Evolutionary conservation across 2,797 vertebrate genomes (phyloP).

Genomic region (Danio kyathit): DNA sequence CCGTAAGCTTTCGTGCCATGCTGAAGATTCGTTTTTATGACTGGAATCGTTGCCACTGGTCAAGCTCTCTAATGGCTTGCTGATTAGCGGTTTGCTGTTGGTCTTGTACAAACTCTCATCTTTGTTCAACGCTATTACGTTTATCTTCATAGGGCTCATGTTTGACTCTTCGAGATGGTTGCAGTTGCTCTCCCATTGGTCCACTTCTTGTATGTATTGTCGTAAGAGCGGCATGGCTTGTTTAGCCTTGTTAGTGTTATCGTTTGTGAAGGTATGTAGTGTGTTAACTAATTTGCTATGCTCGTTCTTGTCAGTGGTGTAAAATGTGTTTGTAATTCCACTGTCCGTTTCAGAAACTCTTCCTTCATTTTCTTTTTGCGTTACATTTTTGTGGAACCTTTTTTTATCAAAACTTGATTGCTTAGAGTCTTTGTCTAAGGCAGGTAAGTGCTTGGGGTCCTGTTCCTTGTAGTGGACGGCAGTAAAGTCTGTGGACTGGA

Average conservation of each 20-base stretch:
- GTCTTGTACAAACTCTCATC: slow-evolving; percentile 72
- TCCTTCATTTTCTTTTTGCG: slow-evolving; percentile 82
- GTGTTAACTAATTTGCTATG: slow-evolving; percentile 30
- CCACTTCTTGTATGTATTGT: slow-evolving; percentile 76
- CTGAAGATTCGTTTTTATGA: slow-evolving; percentile 91
- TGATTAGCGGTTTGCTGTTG: slow-evolving; percentile 90
- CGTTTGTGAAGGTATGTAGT: slow-evolving; percentile 64
- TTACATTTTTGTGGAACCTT: slow-evolving; percentile 83
- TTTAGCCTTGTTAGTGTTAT: slow-evolving; percentile 70
- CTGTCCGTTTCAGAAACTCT: slow-evolving; percentile 83
- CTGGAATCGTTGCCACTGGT: slow-evolving; percentile 93
- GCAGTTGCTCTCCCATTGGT: slow-evolving; percentile 64
- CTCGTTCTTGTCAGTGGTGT: slow-evolving; percentile 34
- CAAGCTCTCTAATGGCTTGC: slow-evolving; percentile 94
- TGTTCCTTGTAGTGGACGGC: slow-evolving; percentile 82
- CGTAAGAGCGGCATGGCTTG: slow-evolving; percentile 79
- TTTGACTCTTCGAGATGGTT: slow-evolving; percentile 77
- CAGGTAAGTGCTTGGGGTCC: slow-evolving; percentile 81
- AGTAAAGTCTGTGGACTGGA: slow-evolving; percentile 80
- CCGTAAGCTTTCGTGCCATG: slow-evolving; percentile 91
- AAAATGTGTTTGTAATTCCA: slow-evolving; percentile 58
- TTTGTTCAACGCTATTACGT: slow-evolving; percentile 78
- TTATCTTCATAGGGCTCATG: slow-evolving; percentile 92
- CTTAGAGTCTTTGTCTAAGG: slow-evolving; percentile 80
- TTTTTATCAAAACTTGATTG: slow-evolving; percentile 81